A percentile compares a stretch with the other conserved stretches of the same genome.
Conservation (phyloP, 2,113 vertebrate species). For the Semicossyphus pulcher region DNA sequence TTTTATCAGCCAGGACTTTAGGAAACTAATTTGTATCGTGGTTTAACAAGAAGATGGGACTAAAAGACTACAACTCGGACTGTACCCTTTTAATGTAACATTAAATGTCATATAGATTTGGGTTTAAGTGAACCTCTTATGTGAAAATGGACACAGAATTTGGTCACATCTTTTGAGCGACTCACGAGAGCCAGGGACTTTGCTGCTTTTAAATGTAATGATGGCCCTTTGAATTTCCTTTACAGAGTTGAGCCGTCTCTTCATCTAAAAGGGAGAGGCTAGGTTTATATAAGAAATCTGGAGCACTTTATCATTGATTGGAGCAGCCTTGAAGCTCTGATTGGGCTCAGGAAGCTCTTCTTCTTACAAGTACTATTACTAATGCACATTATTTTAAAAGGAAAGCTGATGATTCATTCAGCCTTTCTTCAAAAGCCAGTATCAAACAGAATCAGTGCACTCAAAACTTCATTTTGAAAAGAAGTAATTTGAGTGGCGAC, state of each 20-base stretch:
- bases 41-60: background rate
- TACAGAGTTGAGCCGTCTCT: background rate
- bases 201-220: background rate
- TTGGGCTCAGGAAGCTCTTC: background rate
- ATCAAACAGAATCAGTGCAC: conserved; percentile 6
- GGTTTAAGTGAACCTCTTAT: background rate
- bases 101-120: background rate
- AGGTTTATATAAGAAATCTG: background rate
- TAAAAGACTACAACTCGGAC: background rate
- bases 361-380: background rate
- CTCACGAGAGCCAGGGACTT: background rate
- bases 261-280: background rate
- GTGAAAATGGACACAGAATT: background rate
- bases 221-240: background rate
- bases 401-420: conserved; percentile 56
- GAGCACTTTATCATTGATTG: conserved; percentile 10
- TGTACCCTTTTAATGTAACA: background rate
- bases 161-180: background rate
- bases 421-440: background rate
- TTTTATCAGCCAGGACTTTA: background rate
- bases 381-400: conserved; percentile 23
- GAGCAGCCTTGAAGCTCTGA: conserved; percentile 40
- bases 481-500: conserved; percentile 1
- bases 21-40: background rate
- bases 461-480: conserved; percentile 28